Evolutionary conservation across 2,797 vertebrate genomes (phyloP).

Genomic region (Pangasius mekongensis): DNA sequence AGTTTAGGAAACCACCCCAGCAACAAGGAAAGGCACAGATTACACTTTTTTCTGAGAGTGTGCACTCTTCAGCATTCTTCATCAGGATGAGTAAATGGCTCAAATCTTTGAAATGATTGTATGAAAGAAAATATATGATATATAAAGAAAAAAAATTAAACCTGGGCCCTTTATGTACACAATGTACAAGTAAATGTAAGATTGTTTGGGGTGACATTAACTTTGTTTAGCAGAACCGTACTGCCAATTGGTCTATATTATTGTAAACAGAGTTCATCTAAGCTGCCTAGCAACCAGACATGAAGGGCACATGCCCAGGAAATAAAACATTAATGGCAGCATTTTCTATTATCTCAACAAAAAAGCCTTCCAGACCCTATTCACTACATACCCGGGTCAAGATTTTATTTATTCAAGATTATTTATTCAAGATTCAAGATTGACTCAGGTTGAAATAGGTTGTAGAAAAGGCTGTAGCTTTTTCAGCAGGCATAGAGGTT

Average conservation of each 20-base stretch:
- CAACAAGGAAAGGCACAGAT: background rate
- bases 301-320: slow-evolving; percentile 60
- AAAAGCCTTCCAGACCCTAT: slow-evolving; percentile 25
- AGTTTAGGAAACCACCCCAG: background rate
- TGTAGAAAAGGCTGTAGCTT: slow-evolving; percentile 17
- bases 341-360: slow-evolving; percentile 48
- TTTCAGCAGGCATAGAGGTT: background rate
- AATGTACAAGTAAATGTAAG: slow-evolving; percentile 50
- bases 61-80: background rate
- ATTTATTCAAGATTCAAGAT: too few relatives aligned
- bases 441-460: background rate
- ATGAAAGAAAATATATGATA: background rate
- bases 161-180: background rate
- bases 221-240: slow-evolving; percentile 40
- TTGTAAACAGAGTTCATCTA: slow-evolving; percentile 47
- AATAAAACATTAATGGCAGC: slow-evolving; percentile 61
- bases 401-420: slow-evolving; percentile 43
- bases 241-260: slow-evolving; percentile 17
- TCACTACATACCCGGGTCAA: slow-evolving; percentile 11
- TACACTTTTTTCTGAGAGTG: background rate
- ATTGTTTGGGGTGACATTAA: slow-evolving; percentile 49
- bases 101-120: background rate
- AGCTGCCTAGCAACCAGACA: slow-evolving; percentile 68
- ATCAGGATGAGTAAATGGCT: background rate
- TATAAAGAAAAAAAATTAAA: background rate